Evolutionary conservation across 1,140 invertebrate genomes (phyloP), one percentile per base, ranked within the genome.

Genomic region (Camponotus floridanus): DNA sequence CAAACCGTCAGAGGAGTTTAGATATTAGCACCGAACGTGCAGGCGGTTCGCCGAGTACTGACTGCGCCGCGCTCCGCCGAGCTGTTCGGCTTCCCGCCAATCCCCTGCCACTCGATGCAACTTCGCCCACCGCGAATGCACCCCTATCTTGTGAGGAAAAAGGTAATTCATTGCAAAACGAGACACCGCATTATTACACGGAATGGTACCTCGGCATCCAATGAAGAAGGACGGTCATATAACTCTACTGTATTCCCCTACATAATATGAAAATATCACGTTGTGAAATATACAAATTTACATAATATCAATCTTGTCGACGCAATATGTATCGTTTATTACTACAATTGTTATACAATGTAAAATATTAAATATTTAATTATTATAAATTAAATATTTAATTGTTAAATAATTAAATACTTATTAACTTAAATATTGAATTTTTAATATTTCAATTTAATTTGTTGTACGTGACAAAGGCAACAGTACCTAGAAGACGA

Each of bases 11-110:
- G n/a, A 62, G 26, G 3, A 59, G 79, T n/a, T 55, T 70, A 65
- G 68, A 36, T 42, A 83, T 76, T 33, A 71, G 87, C 59, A 92
- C 91, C 89, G 92, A 88, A 89, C 93, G 89, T 91, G 88, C 87
- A 91, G 92, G 90, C 91, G 92, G 93, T 92, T 94, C 90, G 92
- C 88, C 91, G 91, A 92, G 88, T 89, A 94, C 93, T 94, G 93
- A 91, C 92, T 91, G 88, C 91, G 90, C 92, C 86, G 93, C 91
- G 91, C 92, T 90, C 86, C 86, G 87, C 88, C 92, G 91, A 88
- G 91, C 91, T 88, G 89, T 89, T 89, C 86, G 86, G 87, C 92
- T 92, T 93, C 91, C 92, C 93, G 88, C 92, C 91, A 92, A 91
- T 88, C 92, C 86, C 89, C 86, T 81, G 73, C 76, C 79, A 85